Base-by-base conservation (phyloP, 2,797 vertebrate genomes). In the Micrastur ruficollis region DNA sequence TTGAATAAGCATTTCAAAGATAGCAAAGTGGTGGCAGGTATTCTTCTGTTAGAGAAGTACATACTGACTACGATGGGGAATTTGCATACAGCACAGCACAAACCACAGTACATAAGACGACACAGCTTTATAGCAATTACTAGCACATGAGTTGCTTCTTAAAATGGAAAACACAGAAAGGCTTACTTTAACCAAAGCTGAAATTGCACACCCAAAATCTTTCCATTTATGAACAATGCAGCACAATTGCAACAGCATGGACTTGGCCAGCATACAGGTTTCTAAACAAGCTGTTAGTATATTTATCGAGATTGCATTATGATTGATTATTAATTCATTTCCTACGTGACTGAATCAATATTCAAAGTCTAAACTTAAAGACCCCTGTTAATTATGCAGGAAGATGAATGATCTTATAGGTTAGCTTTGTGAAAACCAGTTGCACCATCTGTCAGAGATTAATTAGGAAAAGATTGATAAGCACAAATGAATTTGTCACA, bases 371-470 rank as follows among this genome's bases (percentile, higher is more conserved):
- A 93, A 94, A 89, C 61, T 79, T 86, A 83, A 91, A 71, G 49
- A 18, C 40, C 44, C 31, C 12, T 76, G 40, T 88, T 95, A 86
- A 95, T 96, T 92, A 81, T 81, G 87, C 40, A 88, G 56, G 62
- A 93, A 93, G 61, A 87, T 75, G 12, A 94, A 93, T 68, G 53
- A 81, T 65, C 56, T 78, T 65, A 36, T 8, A 90, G 53, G 87
- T 72, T 94, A 89, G 49, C 87, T 86, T 83, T 95, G 85, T 73
- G 95, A 96, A 96, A 97, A 93, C 70, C 81, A 63, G 79, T 97
- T 96, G 93, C 89, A 91, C 78, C 82, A 65, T 87, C 95, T 96
- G 80, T 86, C 81, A 80, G 72, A 97, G 59, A 97, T 97, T 96
- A 97, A 84, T 86, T 91, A 71, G 42, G 36, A 71, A 72, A 87